A percentile compares a stretch with the other conserved stretches of the same genome.
Conservation (phyloP, 1,140 invertebrate species). For the Piezodorus guildinii region DNA sequence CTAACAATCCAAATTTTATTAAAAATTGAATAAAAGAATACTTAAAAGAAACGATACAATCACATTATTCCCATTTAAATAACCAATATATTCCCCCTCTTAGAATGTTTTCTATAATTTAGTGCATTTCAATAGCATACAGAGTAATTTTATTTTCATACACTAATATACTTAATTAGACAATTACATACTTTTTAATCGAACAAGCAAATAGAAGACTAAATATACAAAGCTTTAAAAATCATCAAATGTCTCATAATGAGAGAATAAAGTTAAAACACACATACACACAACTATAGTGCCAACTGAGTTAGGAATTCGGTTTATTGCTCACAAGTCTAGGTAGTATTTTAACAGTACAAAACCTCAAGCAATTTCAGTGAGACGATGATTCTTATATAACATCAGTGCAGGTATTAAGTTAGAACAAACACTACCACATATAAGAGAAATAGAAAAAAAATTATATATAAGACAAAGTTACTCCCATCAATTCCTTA, state of each 20-base stretch:
- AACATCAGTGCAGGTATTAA: too few relatives aligned
- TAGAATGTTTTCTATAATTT: constrained; percentile 17
- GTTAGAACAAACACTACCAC: too few relatives aligned
- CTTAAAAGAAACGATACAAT: constrained; percentile 5
- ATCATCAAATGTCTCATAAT: background rate
- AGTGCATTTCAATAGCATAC: constrained; percentile 23
- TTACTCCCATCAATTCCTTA: too few relatives aligned
- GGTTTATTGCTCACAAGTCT: background rate
- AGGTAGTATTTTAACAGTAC: too few relatives aligned
- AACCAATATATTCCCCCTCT: constrained; percentile 14
- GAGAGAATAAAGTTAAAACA: background rate
- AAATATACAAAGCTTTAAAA: constrained; percentile 13
- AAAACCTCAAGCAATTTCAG: too few relatives aligned
- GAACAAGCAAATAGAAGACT: constrained; percentile 11
- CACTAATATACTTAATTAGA: constrained; percentile 8
- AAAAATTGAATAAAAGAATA: background rate
- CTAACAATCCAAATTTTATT: constrained; percentile 10
- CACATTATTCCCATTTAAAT: constrained; percentile 3
- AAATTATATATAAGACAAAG: too few relatives aligned
- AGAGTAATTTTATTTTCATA: constrained; percentile 6
- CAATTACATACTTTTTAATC: constrained; percentile 3
- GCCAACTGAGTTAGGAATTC: background rate
- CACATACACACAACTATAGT: constrained; percentile 4
- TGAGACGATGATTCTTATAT: too few relatives aligned
- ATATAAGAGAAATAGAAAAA: too few relatives aligned